Base-by-base conservation (phyloP, 2,797 vertebrate genomes). In the Artibeus lituratus region DNA sequence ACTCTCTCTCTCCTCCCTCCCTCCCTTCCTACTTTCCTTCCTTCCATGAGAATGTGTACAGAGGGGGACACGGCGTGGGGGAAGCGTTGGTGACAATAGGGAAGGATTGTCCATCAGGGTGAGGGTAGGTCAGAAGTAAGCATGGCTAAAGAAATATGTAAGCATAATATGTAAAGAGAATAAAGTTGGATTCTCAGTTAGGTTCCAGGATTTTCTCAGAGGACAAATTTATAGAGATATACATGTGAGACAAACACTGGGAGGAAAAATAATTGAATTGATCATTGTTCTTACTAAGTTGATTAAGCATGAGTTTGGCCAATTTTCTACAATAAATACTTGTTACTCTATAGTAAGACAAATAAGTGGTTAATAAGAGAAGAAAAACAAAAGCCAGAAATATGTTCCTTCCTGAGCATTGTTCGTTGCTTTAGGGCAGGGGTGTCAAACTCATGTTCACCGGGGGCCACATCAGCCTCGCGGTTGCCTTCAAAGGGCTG, bases 21-120 rank as follows among this genome's bases (percentile, higher is more conserved):
- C 12, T 5, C 7, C 9, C 15, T 3, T 15, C 1, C 32, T 9
- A 4, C 14, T 16, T 5, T 35, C 22, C 16, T 26, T 16, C 9
- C 12, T 12, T n/a, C 18, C 24, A n/a, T n/a, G 8, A 80, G 84
- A 86, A 51, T 39, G 57, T 51, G 5, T 70, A 24, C 81, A 29
- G 24, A 39, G 10, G 1, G 8, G 10, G 21, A 3, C 0, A 7
- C 0, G 15, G 65, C n/a, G n/a, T 19, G 5, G n/a, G 16, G n/a
- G 16, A 35, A 9, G 11, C 8, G 6, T 37, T 70, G 67, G 22
- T 53, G 32, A 49, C 69, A 51, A 0, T 6, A 49, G 59, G 29
- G 14, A 93, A 7, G 5, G 4, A 35, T 44, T 44, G 7, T 5
- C 47, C 19, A 0, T 67, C 21, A 82, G 26, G 10, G 2, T 18